Evolutionary conservation across 64 coral and sea anemone species (phyloP).

Genomic region (Catalaphyllia jardinei): DNA sequence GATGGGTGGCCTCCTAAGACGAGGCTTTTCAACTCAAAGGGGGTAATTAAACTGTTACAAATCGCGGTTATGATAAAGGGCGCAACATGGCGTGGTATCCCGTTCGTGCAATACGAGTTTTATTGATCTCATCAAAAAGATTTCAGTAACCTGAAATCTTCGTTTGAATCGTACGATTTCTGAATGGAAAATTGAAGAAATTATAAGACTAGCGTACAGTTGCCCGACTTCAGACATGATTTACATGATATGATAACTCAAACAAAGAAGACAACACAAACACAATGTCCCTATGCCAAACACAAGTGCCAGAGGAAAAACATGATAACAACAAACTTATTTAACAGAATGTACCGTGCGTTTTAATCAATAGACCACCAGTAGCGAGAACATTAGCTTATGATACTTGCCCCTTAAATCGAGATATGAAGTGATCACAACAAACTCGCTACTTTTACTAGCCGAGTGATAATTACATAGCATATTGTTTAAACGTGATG

Average conservation of each 20-base stretch:
- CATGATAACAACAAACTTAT: background rate
- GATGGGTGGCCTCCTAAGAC: slow-evolving; percentile 2
- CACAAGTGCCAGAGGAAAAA: background rate
- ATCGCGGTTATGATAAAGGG: background rate
- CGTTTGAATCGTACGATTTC: background rate
- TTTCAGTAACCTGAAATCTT: background rate
- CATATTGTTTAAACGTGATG: slow-evolving; percentile 7
- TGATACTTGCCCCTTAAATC: background rate
- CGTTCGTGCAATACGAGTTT: background rate
- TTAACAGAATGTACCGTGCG: background rate
- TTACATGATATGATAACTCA: background rate
- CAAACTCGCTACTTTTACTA: slow-evolving; percentile 4
- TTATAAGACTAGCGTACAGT: background rate
- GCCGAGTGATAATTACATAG: background rate
- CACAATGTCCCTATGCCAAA: background rate
- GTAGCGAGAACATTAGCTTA: background rate
- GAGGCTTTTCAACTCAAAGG: background rate
- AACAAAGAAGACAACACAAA: background rate
- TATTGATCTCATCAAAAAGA: slow-evolving; percentile 12
- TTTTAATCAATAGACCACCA: background rate
- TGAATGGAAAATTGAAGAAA: background rate
- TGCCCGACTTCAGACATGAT: background rate
- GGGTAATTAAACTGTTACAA: slow-evolving; percentile 22
- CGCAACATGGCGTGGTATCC: background rate
- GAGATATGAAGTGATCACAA: background rate